Percentiles rank a stretch among this genome's conserved stretches.
These are phyloP conservation scores for Cyprinus carpio DNA, from an alignment of 2,113 vertebrate genomes.

Conservation along the genomic window DNA sequence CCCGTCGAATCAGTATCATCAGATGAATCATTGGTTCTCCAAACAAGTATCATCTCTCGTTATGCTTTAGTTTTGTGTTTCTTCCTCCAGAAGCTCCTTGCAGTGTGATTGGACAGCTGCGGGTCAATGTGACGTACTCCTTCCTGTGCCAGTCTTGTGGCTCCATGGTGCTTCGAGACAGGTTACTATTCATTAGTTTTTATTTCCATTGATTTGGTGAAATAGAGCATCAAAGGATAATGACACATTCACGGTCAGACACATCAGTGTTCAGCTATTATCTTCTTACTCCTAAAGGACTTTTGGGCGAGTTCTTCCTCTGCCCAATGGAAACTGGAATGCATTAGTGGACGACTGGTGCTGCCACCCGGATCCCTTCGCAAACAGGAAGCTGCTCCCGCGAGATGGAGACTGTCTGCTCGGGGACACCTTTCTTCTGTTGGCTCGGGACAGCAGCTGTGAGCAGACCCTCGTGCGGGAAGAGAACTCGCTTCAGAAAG, in stretches of 20 bases:
- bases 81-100: slow-evolving; percentile 71
- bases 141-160: slow-evolving; percentile 90
- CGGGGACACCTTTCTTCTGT: slow-evolving; percentile 85
- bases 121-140: slow-evolving; percentile 72
- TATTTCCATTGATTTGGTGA: neutral
- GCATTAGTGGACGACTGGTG: slow-evolving; percentile 94
- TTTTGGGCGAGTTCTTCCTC: slow-evolving; percentile 87
- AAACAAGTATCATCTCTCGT: neutral
- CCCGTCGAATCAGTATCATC: neutral
- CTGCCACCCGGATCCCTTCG: slow-evolving; percentile 92
- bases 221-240: neutral
- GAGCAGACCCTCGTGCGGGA: slow-evolving; percentile 65
- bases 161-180: slow-evolving; percentile 76
- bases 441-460: slow-evolving; percentile 74
- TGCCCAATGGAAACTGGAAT: slow-evolving; percentile 91
- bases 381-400: slow-evolving; percentile 82
- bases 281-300: slow-evolving; percentile 67
- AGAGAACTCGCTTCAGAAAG: slow-evolving; percentile 47
- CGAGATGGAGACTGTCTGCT: slow-evolving; percentile 85
- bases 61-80: slow-evolving; percentile 28
- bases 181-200: slow-evolving; percentile 76
- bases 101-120: slow-evolving; percentile 73
- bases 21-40: neutral
- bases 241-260: neutral
- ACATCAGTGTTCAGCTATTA: neutral